These are phyloP conservation scores for Murina feae DNA, from an alignment of 2,113 vertebrate genomes.

Conservation along the genomic window DNA sequence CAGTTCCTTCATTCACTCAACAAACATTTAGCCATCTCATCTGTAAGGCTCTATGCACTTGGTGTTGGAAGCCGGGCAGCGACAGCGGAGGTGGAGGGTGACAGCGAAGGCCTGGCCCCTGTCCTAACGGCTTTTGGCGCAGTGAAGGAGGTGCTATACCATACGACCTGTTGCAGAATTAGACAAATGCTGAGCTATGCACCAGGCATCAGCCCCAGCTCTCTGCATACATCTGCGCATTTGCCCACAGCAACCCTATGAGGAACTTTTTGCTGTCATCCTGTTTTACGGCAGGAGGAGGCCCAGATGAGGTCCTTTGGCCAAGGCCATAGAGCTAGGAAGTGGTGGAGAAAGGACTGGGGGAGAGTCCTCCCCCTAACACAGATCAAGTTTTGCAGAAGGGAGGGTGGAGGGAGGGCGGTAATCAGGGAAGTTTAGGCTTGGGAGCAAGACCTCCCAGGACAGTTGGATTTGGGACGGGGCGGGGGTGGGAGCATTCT, in stretches of 20 bases:
- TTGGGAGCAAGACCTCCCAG: background rate
- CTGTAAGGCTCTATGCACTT: background rate
- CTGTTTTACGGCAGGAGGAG: background rate
- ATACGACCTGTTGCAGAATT: accelerated
- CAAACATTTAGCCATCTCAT: background rate
- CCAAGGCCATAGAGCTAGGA: background rate
- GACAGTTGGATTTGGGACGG: background rate
- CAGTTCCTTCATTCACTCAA: background rate
- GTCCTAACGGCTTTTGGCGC: background rate
- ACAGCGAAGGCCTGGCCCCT: background rate
- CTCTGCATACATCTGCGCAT: accelerated
- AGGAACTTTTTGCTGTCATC: background rate
- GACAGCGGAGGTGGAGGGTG: background rate
- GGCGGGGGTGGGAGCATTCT: background rate
- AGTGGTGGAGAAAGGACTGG: background rate
- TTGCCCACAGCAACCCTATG: background rate
- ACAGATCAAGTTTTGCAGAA: background rate
- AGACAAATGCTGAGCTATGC: too few species aligned
- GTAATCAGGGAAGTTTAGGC: background rate
- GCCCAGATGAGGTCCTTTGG: background rate
- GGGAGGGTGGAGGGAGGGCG: background rate
- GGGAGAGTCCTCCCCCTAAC: background rate
- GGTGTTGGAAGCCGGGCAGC: background rate
- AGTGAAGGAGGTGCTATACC: background rate
- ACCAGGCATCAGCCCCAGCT: too few species aligned